Base-by-base conservation (phyloP, 2,888 invertebrate genomes). In the Conistra vaccinii region DNA sequence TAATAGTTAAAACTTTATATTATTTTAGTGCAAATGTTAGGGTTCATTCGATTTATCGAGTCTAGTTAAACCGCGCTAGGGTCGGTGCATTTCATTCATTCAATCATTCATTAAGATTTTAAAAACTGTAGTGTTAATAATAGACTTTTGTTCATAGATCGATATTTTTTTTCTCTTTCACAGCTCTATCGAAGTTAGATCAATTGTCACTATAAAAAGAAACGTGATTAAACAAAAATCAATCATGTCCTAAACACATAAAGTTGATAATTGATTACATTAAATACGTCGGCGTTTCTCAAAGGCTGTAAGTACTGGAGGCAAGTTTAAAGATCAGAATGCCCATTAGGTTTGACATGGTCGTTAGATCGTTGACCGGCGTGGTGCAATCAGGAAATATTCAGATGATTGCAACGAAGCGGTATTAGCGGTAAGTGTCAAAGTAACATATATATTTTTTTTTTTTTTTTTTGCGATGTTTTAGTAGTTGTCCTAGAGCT, bases 281-380 rank as follows among this genome's bases (percentile, higher is more conserved):
- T n/a, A 12, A 51, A 51, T 12, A n/a, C 29, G 76, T 76, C 84
- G 84, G 84, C 53, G 29, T 60, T 23, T 14, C 17, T 63, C 80
- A 82, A 84, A 82, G 71, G 9, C 39, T 12, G 6, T n/a, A 26
- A 35, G n/a, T 60, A 23, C 58, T 17, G 42, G 10, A 55, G 69
- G 29, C 39, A 29, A 45, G 58, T 62, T 69, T 57, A 75, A 69
- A 79, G 71, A 79, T 82, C 26, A 72, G 23, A 60, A 67, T 72
- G 17, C 9, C 69, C 62, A 80, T 83, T 76, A 76, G 32, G 32
- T 29, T 32, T 76, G 66, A 76, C 76, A 60, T 60, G 32, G 23
- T 14, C 32, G 23, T 55, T 45, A 35, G 75, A 5, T 60, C 69
- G 42, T 3, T 53, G 58, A 65, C 73, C 65, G 7, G 3, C 3